Evolutionary conservation across 2,888 invertebrate species (phyloP).

Genomic region (Lepidocyrtinus sp.): DNA sequence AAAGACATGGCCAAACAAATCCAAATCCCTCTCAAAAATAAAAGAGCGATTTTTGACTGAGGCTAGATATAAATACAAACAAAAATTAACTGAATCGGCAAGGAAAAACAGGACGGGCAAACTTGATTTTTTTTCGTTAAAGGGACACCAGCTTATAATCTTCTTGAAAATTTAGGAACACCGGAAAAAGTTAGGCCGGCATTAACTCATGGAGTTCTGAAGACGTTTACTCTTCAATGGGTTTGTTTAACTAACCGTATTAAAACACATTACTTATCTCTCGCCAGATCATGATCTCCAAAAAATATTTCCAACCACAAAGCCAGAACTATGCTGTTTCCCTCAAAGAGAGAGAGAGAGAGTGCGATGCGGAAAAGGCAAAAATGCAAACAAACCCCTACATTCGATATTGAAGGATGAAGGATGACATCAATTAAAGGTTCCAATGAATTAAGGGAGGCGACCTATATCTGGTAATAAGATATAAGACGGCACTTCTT

Average conservation of each 20-base stretch:
- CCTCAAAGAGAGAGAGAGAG: background rate
- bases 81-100: slow-evolving; percentile 40
- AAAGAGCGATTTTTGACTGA: slow-evolving; percentile 10
- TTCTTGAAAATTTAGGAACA: slow-evolving; percentile 26
- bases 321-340: background rate
- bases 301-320: slow-evolving; percentile 9
- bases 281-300: slow-evolving; percentile 22
- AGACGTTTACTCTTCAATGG: slow-evolving; percentile 52
- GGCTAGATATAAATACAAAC: slow-evolving; percentile 25
- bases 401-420: background rate
- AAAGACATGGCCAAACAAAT: slow-evolving; percentile 17
- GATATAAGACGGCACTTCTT: background rate
- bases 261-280: slow-evolving; percentile 53
- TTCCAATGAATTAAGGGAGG: slow-evolving; percentile 25
- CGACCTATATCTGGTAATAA: slow-evolving; percentile 33
- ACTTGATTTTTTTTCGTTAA: slow-evolving; percentile 22
- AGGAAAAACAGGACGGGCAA: slow-evolving; percentile 21
- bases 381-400: background rate
- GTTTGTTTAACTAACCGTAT: slow-evolving; percentile 60
- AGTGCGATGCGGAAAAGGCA: background rate
- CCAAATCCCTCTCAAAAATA: background rate
- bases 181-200: slow-evolving; percentile 48
- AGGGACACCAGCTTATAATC: slow-evolving; percentile 54
- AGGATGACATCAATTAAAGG: slow-evolving; percentile 1
- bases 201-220: slow-evolving; percentile 17